Evolutionary conservation across 2,113 vertebrate genomes (phyloP), one percentile per base, ranked within the genome.

Genomic region (Lampris megalopsis): DNA sequence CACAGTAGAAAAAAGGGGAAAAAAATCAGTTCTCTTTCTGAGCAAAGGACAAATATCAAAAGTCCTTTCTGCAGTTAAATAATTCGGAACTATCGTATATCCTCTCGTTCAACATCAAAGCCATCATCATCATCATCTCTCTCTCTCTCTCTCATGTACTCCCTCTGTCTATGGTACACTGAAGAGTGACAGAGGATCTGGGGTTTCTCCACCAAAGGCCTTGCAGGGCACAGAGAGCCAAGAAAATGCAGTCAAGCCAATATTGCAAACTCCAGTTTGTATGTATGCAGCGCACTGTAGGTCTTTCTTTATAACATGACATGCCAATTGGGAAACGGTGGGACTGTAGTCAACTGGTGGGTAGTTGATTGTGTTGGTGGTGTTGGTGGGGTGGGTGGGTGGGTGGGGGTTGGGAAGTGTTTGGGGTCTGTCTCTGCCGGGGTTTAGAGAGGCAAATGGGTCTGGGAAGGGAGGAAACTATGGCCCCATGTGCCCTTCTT

Each of bases 1-100:
- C 85, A 90, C 82, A 81, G 86, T 89, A 85, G 73, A 88, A 56
- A 63, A 85, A 90, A 79, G 53, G 71, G 62, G 73, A 84, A 86
- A 79, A 78, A 75, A 89, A 88, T 75, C 71, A 42, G 69, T 80
- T 72, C 71, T 79, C 49, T 6, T 11, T 82, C 63, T 3, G 81
- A 79, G 83, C 61, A 63, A 75, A 82, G 82, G 70, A 67, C 73
- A 68, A 73, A 82, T 66, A 64, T 81, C 80, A 84, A 75, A 69
- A 81, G 73, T 86, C 77, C 68, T 61, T 66, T 77, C 67, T 82
- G 82, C 59, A 71, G 74, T 80, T 41, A 59, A 69, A 75, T 52
- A 9, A 72, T 71, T 24, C 70, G 62, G 71, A 81, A 65, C 75
- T 81, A 73, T 62, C 76, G 57, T 13, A 40, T 13, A 68, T 80